Conservation (phyloP, 2,888 invertebrate genomes). For the Limenitis camilla region DNA sequence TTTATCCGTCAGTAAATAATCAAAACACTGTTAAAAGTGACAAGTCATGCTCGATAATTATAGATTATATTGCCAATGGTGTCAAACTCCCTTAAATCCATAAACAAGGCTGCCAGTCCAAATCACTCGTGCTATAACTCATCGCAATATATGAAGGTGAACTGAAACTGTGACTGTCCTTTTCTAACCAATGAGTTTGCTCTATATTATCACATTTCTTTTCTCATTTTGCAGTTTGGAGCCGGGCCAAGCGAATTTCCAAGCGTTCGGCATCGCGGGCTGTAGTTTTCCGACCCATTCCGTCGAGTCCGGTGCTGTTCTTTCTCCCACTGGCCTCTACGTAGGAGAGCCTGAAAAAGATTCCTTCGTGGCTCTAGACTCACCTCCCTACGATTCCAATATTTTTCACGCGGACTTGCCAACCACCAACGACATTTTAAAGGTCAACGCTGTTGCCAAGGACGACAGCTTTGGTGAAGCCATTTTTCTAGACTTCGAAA, state of each 20-base stretch:
- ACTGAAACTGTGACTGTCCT: slow-evolving; percentile 60
- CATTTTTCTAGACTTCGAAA: slow-evolving; percentile 64
- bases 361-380: slow-evolving; percentile 52
- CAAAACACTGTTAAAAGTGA: background rate
- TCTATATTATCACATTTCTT: slow-evolving; percentile 69
- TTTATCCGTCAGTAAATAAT: background rate
- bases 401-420: slow-evolving; percentile 44
- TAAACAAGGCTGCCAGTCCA: slow-evolving; percentile 60
- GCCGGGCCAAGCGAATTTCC: slow-evolving; percentile 73
- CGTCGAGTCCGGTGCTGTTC: slow-evolving; percentile 67
- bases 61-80: slow-evolving; percentile 45
- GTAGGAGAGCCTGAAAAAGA: slow-evolving; percentile 52
- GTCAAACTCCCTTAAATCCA: slow-evolving; percentile 64
- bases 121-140: slow-evolving; percentile 68
- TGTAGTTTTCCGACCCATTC: slow-evolving; percentile 71
- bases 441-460: slow-evolving; percentile 41
- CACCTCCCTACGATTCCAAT: slow-evolving; percentile 46
- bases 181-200: slow-evolving; percentile 58
- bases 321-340: slow-evolving; percentile 43
- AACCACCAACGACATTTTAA: slow-evolving; percentile 40
- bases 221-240: slow-evolving; percentile 76
- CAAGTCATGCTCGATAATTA: slow-evolving; percentile 8
- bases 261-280: slow-evolving; percentile 66
- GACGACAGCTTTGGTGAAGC: slow-evolving; percentile 66
- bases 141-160: slow-evolving; percentile 62